Evolutionary conservation across 1,140 invertebrate genomes (phyloP), one percentile per base, ranked within the genome.

Genomic region (Habropoda laboriosa): DNA sequence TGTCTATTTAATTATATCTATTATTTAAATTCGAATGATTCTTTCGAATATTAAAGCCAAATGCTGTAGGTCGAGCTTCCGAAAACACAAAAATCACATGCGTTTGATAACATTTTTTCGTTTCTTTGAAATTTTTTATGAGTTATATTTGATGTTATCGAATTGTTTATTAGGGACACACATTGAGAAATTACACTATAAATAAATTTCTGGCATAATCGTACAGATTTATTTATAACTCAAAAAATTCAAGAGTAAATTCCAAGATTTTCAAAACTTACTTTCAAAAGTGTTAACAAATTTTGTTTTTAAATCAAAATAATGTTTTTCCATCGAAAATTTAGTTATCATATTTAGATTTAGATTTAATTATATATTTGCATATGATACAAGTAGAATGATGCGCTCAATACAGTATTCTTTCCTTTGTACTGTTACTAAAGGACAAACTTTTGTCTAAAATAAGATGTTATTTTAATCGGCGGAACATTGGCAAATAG

Each of bases 371-470:
- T 84, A 64, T 79, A 72, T 85, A 80, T 80, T 79, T 75, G 57
- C 80, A 87, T 81, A 81, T 80, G 83, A 85, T 87, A 74, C 85
- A 83, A 79, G 82, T 79, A 80, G 82, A 85, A 83, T 63, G 74
- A 81, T 87, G 67, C 75, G 75, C 27, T 80, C 64, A 63, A 80
- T 78, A 40, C 71, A 49, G 5, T 35, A 27, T 35, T 58, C 27
- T 8, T 61, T 70, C 10, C 5, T 70, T 70, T 35, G 13, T 18
- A 7, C 18, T n/a, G 12, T 38, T 21, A 60, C 27, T 27, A 18
- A 38, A 35, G 5, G 35, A 53, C 35, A 30, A 21, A 66, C 5
- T 32, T 67, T 21, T 24, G 27, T 32, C 30, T 30, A n/a, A n/a
- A 49, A 49, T 49, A n/a, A n/a, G n/a, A 32, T 18, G 18, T 32